Evolutionary conservation across 2,797 vertebrate genomes (phyloP).

Genomic region (Gallirallus australis): DNA sequence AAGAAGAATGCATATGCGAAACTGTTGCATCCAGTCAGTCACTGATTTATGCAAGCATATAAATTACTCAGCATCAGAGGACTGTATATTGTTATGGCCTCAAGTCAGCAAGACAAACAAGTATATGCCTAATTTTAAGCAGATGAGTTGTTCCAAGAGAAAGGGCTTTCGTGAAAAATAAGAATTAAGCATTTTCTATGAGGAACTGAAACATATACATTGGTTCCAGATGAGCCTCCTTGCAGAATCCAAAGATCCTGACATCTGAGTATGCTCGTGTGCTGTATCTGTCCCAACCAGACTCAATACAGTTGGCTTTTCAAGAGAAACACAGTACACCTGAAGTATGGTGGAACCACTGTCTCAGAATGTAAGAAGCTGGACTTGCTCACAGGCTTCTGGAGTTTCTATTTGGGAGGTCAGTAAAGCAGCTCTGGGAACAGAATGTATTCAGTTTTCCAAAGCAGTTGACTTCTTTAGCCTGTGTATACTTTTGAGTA

Average conservation of each 20-base stretch:
- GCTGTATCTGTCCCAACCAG: background rate
- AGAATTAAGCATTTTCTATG: slow-evolving; percentile 30
- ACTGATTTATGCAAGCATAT: slow-evolving; percentile 26
- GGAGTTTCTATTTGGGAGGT: background rate
- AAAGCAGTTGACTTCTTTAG: background rate
- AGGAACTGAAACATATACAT: slow-evolving; percentile 1
- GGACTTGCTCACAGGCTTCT: background rate
- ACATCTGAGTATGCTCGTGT: background rate
- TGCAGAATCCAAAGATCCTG: slow-evolving; percentile 6
- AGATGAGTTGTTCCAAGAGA: slow-evolving; percentile 37
- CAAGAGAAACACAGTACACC: background rate
- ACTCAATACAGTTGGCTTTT: background rate
- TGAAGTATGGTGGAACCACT: background rate
- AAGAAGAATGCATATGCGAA: slow-evolving; percentile 17
- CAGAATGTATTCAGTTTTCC: background rate
- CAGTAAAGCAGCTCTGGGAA: background rate
- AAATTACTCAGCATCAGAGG: slow-evolving; percentile 39
- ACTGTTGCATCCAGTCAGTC: slow-evolving; percentile 1
- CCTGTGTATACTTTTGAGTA: background rate
- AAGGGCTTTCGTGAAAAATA: slow-evolving; percentile 28
- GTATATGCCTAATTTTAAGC: slow-evolving; percentile 58
- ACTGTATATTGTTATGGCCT: background rate
- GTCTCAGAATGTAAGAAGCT: background rate
- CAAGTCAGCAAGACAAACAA: slow-evolving; percentile 52
- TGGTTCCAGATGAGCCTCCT: slow-evolving; percentile 46